These are phyloP conservation scores for Linnaemya vulpina DNA, from an alignment of 2,888 invertebrate species.

Conservation along the genomic window DNA sequence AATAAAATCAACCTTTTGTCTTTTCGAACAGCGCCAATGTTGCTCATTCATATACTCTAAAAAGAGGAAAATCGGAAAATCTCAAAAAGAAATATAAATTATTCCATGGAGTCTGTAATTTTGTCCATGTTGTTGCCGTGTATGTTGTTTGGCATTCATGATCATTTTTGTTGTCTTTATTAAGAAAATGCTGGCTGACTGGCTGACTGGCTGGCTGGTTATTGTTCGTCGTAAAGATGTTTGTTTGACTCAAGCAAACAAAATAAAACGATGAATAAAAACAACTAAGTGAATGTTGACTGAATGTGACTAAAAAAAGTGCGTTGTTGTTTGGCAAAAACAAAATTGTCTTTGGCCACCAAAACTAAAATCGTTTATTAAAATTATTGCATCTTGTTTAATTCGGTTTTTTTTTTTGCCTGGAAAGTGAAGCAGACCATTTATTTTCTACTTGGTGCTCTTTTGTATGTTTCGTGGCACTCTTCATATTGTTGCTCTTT, in stretches of 20 bases:
- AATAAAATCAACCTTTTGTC: slow-evolving; percentile 68
- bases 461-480: slow-evolving; percentile 31
- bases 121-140: slow-evolving; percentile 33
- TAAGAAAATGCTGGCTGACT: slow-evolving; percentile 26
- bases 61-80: slow-evolving; percentile 35
- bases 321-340: slow-evolving; percentile 12
- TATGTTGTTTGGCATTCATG: slow-evolving; percentile 1
- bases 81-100: slow-evolving; percentile 42
- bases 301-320: slow-evolving; percentile 21
- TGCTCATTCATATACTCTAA: not conserved
- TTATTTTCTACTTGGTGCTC: not conserved
- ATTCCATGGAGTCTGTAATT: slow-evolving; percentile 56
- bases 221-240: not conserved
- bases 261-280: slow-evolving; percentile 31
- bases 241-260: slow-evolving; percentile 21
- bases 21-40: slow-evolving; percentile 30
- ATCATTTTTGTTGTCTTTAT: slow-evolving; percentile 33
- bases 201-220: not conserved
- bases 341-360: not conserved
- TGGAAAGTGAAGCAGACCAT: slow-evolving; percentile 17
- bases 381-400: slow-evolving; percentile 41
- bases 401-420: not conserved
- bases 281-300: not conserved
- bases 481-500: slow-evolving; percentile 38
- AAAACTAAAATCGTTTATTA: slow-evolving; percentile 8